phyloP scores from a whole-genome alignment of 2,888 invertebrate genomes.

The Aleiodes alternator region DNA sequence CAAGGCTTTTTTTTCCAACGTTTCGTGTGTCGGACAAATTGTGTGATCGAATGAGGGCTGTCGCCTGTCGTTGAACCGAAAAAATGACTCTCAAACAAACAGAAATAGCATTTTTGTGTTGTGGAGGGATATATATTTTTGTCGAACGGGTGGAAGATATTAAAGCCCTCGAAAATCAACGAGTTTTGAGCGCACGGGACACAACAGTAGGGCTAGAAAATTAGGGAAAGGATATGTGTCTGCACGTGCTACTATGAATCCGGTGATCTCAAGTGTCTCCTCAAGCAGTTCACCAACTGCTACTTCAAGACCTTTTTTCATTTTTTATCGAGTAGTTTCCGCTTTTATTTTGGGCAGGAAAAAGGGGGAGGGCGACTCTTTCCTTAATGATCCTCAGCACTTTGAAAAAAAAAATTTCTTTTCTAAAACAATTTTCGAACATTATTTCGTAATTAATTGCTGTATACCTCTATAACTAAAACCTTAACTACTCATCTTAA shows the following conservation, averaged over 20 bases:
- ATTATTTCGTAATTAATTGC: background rate
- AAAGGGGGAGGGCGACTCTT: background rate
- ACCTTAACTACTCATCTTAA: no score
- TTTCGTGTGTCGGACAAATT: slow-evolving; percentile 12
- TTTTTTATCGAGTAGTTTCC: slow-evolving; percentile 25
- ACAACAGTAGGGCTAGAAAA: slow-evolving; percentile 9
- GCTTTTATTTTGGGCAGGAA: slow-evolving; percentile 40
- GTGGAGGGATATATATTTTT: background rate
- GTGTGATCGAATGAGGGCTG: slow-evolving; percentile 12
- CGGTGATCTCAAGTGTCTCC: slow-evolving; percentile 11
- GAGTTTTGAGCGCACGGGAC: background rate
- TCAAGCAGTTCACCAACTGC: slow-evolving; percentile 1
- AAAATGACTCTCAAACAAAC: background rate
- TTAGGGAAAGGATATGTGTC: slow-evolving; percentile 28
- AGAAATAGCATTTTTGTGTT: slow-evolving; percentile 10
- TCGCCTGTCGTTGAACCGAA: background rate
- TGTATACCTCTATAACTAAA: no score
- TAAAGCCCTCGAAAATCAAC: slow-evolving; percentile 13
- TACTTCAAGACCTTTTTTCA: slow-evolving; percentile 12
- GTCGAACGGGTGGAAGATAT: slow-evolving; percentile 26
- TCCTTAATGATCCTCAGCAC: background rate
- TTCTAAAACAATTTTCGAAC: background rate
- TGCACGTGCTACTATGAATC: slow-evolving; percentile 26
- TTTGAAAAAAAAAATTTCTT: background rate
- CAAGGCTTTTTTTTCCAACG: background rate